These are phyloP conservation scores for Hypomesus transpacificus DNA, from an alignment of 2,113 vertebrate genomes.

Conservation along the genomic window DNA sequence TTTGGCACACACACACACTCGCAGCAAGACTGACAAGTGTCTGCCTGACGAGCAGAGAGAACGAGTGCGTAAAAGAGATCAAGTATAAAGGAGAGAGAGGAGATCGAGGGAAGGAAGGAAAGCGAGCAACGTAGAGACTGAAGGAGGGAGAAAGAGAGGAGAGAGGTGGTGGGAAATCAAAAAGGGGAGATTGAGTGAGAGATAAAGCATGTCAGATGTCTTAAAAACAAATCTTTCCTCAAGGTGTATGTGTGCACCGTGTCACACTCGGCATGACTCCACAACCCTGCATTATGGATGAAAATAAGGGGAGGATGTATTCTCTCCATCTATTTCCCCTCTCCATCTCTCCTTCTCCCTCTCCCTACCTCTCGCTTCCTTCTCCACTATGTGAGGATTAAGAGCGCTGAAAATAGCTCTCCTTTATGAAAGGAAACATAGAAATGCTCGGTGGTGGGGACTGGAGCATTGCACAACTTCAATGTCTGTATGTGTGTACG, in stretches of 20 bases:
- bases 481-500: slow-evolving; percentile 41
- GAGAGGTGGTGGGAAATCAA: too few relatives aligned
- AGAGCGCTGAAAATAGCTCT: slow-evolving; percentile 59
- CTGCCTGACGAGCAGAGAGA: background rate
- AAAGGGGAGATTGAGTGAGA: background rate
- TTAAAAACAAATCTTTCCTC: too few relatives aligned
- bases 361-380: slow-evolving; percentile 31
- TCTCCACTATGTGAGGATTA: slow-evolving; percentile 54
- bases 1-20: background rate
- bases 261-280: slow-evolving; percentile 47
- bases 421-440: slow-evolving; percentile 41
- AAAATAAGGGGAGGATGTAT: slow-evolving; percentile 39
- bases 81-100: background rate
- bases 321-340: slow-evolving; percentile 15
- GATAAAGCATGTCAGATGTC: slow-evolving; percentile 2
- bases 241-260: background rate
- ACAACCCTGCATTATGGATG: slow-evolving; percentile 63
- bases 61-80: background rate
- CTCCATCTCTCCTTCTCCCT: background rate
- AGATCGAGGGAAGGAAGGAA: background rate
- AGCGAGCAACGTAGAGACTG: slow-evolving; percentile 6
- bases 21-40: background rate
- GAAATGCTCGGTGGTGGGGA: background rate
- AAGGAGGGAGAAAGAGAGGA: slow-evolving; percentile 12
- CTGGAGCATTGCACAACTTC: background rate